These are phyloP conservation scores for Fundulus diaphanus DNA, from an alignment of 2,797 vertebrate species.

Conservation along the genomic window DNA sequence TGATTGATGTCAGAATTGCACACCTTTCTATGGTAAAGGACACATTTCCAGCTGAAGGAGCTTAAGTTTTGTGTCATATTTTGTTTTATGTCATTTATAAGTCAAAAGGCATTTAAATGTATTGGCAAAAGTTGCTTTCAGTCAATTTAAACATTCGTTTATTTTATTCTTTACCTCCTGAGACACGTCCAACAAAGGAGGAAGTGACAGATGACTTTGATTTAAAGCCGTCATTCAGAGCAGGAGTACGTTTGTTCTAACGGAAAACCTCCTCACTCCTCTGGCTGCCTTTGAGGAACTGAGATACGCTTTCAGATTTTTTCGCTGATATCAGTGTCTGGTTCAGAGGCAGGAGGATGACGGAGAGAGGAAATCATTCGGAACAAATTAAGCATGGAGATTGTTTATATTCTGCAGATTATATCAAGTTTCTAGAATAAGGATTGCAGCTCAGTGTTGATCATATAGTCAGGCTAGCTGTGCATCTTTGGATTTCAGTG, in stretches of 20 bases:
- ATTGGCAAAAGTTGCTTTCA: not conserved
- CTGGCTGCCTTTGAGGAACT: not conserved
- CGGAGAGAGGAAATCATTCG: not conserved
- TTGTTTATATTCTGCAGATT: not conserved
- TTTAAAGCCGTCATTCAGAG: not conserved
- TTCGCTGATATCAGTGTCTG: not conserved
- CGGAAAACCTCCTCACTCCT: not conserved
- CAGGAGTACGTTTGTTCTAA: not conserved
- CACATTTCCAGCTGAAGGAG: not conserved
- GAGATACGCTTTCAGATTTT: not conserved
- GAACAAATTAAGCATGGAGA: not conserved
- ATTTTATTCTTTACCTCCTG: not conserved
- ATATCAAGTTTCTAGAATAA: not conserved
- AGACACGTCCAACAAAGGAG: not conserved
- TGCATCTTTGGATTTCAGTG: too few relatives aligned
- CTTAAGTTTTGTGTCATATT: not conserved
- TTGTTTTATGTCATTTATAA: not conserved
- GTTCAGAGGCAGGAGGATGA: not conserved
- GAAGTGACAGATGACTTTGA: not conserved
- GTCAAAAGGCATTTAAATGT: not conserved
- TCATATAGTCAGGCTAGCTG: too few relatives aligned
- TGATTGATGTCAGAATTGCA: too few relatives aligned
- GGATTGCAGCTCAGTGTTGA: not conserved
- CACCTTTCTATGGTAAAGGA: not conserved
- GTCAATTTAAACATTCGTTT: not conserved